These are phyloP conservation scores for Clangula hyemalis DNA, from an alignment of 2,797 vertebrate species.

Conservation along the genomic window DNA sequence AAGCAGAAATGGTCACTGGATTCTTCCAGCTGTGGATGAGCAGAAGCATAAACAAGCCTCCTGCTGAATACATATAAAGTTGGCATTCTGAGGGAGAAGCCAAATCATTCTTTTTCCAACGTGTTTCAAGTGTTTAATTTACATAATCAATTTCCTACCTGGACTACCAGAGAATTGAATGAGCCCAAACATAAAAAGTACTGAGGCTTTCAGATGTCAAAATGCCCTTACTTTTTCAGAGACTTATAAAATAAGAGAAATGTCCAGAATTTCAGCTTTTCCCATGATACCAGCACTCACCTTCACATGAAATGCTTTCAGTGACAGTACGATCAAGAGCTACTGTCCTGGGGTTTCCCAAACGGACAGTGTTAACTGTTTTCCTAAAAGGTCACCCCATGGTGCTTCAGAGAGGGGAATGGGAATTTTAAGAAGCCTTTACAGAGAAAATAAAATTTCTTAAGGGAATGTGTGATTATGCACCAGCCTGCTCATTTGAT, in stretches of 20 bases:
- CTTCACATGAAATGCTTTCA: not conserved
- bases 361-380: not conserved
- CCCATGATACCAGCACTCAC: not conserved
- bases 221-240: not conserved
- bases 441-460: not conserved
- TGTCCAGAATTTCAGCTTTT: not conserved
- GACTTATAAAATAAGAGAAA: not conserved
- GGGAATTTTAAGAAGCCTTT: not conserved
- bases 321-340: not conserved
- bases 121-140: not conserved
- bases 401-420: not conserved
- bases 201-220: slow-evolving; percentile 1
- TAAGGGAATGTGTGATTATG: not conserved
- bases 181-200: not conserved
- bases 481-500: not conserved
- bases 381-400: not conserved
- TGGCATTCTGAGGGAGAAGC: not conserved
- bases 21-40: not conserved
- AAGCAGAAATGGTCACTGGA: not conserved
- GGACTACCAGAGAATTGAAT: not conserved
- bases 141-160: not conserved
- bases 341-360: not conserved
- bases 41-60: not conserved
- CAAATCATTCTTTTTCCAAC: not conserved
- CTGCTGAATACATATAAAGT: not conserved